Percentiles rank a stretch among this genome's conserved stretches.
These are phyloP conservation scores for Callimorpha dominula DNA, from an alignment of 2,888 invertebrate species.

Conservation along the genomic window DNA sequence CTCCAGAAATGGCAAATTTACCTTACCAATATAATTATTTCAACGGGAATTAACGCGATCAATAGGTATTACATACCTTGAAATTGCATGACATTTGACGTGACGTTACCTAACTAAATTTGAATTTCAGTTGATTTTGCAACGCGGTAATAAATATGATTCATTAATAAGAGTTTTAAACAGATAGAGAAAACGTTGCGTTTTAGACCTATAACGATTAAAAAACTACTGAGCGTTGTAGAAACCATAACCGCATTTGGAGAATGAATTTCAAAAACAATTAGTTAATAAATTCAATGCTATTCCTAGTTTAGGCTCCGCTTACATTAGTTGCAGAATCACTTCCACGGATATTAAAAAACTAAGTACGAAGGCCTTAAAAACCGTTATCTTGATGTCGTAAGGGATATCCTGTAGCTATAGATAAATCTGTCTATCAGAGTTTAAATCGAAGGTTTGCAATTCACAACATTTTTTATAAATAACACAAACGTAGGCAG, in stretches of 20 bases:
- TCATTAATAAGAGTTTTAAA: too few species aligned
- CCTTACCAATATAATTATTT: too few species aligned
- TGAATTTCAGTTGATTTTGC: too few species aligned
- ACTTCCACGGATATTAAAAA: neutral
- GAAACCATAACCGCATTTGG: too few species aligned
- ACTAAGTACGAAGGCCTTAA: neutral
- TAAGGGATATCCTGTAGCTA: conserved; percentile 14
- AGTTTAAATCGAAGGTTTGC: neutral
- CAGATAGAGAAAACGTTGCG: neutral
- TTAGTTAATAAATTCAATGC: neutral
- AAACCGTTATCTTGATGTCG: neutral
- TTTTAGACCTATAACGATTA: neutral
- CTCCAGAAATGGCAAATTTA: too few species aligned
- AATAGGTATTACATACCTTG: too few species aligned
- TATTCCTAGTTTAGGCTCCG: neutral
- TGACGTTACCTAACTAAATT: too few species aligned
- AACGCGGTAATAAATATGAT: too few species aligned
- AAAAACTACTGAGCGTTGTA: neutral
- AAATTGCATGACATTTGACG: too few species aligned
- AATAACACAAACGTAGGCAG: neutral
- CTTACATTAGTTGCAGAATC: neutral
- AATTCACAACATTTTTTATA: neutral
- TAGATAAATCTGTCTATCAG: conserved; percentile 1
- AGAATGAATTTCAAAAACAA: neutral
- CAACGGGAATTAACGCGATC: too few species aligned